A percentile compares a stretch with the other conserved stretches of the same genome.
Evolutionary conservation across 2,113 vertebrate genomes (phyloP).

Genomic region (Anser cygnoides): DNA sequence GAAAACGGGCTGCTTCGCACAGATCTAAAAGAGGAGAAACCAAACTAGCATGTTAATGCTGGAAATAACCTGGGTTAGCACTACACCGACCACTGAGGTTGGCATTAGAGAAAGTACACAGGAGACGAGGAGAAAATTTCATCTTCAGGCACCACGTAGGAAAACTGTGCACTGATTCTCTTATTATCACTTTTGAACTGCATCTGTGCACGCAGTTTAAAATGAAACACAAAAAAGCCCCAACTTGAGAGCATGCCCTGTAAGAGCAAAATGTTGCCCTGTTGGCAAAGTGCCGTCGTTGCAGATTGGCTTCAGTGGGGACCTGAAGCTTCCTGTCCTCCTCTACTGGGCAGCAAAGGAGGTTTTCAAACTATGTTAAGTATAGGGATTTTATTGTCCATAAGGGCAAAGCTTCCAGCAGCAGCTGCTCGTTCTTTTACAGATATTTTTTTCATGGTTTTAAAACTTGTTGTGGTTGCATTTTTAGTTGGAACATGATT

Average conservation of each 20-base stretch:
- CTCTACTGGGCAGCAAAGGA: background rate
- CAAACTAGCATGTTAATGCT: background rate
- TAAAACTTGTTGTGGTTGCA: background rate
- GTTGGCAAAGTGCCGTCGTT: slow-evolving; percentile 3
- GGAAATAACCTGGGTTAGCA: background rate
- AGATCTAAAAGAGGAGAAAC: background rate
- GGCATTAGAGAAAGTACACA: background rate
- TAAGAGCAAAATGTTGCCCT: background rate
- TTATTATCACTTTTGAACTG: background rate
- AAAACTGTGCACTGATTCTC: background rate
- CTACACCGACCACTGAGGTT: background rate
- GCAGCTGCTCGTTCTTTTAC: background rate
- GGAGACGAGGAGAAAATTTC: background rate
- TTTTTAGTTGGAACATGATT: background rate
- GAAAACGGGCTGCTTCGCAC: background rate
- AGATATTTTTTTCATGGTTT: background rate
- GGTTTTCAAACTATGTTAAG: background rate
- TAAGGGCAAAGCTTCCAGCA: background rate
- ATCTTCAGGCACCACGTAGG: background rate
- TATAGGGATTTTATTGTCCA: slow-evolving; percentile 24
- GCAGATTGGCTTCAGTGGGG: background rate
- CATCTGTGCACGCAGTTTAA: slow-evolving; percentile 57
- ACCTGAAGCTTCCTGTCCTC: background rate
- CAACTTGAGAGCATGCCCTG: slow-evolving; percentile 46
- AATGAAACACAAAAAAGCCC: slow-evolving; percentile 20